These are phyloP conservation scores for Drosophila mercatorum DNA, from an alignment of 2,888 invertebrate genomes.

Conservation along the genomic window DNA sequence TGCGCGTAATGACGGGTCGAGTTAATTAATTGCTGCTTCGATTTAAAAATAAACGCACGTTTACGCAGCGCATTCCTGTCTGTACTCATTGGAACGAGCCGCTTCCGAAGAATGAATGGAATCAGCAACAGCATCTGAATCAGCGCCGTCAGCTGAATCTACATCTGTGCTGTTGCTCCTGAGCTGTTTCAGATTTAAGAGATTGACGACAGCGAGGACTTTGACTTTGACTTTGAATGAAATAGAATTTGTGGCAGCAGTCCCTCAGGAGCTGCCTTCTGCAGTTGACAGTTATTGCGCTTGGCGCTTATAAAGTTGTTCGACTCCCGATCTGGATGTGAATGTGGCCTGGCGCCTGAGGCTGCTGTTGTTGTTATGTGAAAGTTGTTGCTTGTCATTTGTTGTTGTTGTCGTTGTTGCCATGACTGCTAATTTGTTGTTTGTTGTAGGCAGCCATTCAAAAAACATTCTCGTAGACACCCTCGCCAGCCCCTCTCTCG, in stretches of 20 bases:
- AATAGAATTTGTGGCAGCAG: conserved; percentile 52
- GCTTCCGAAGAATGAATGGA: conserved; percentile 68
- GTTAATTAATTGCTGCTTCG: conserved; percentile 79
- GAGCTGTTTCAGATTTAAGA: conserved; percentile 32
- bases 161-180: conserved; percentile 14
- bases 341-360: conserved; percentile 27
- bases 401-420: conserved; percentile 60
- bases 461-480: conserved; percentile 62
- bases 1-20: conserved; percentile 80
- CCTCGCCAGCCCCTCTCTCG: conserved; percentile 3
- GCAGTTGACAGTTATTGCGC: conserved; percentile 64
- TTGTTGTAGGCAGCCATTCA: conserved; percentile 76
- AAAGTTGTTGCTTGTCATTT: conserved; percentile 58
- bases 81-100: conserved; percentile 50
- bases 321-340: conserved; percentile 11
- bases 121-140: conserved; percentile 52
- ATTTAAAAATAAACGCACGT: conserved; percentile 79
- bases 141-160: conserved; percentile 20
- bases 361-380: conserved; percentile 48
- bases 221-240: conserved; percentile 51
- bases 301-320: conserved; percentile 74
- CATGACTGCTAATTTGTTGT: conserved; percentile 79
- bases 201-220: conserved; percentile 49
- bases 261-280: conserved; percentile 37
- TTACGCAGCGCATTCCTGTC: conserved; percentile 72